These are phyloP conservation scores for Pterophyllum scalare DNA, from an alignment of 2,113 vertebrate species.

Conservation along the genomic window DNA sequence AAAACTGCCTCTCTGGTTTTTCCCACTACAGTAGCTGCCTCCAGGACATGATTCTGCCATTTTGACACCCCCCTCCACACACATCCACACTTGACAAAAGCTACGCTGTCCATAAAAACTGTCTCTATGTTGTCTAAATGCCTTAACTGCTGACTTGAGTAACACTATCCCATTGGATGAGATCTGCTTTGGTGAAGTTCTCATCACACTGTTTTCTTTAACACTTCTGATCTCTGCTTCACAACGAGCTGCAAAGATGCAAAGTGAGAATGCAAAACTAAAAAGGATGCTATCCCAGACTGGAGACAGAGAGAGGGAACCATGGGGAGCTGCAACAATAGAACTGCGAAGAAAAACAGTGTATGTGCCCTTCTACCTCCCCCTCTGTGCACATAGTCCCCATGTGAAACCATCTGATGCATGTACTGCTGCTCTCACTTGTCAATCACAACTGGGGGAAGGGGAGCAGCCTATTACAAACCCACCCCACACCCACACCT, in stretches of 20 bases:
- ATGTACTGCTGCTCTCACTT: slow-evolving; percentile 77
- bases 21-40: rapidly evolving
- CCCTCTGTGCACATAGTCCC: slow-evolving; percentile 61
- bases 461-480: slow-evolving; percentile 56
- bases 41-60: not conserved
- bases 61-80: not conserved
- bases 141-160: not conserved
- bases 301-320: slow-evolving; percentile 80
- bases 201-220: not conserved
- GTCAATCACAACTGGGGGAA: slow-evolving; percentile 82
- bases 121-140: not conserved
- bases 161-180: not conserved
- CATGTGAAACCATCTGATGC: slow-evolving; percentile 82
- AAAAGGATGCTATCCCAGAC: slow-evolving; percentile 59
- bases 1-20: not conserved
- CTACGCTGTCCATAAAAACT: not conserved
- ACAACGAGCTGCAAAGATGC: slow-evolving; percentile 22
- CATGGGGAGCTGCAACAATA: slow-evolving; percentile 82
- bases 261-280: slow-evolving; percentile 25
- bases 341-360: slow-evolving; percentile 73
- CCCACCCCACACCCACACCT: not conserved
- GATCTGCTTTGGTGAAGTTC: slow-evolving; percentile 15
- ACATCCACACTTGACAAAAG: not conserved
- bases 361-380: slow-evolving; percentile 64
- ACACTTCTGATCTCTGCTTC: slow-evolving; percentile 21